Evolutionary conservation across 2,113 vertebrate species (phyloP), one percentile per base, ranked within the genome.

Genomic region (Pedetes capensis): DNA sequence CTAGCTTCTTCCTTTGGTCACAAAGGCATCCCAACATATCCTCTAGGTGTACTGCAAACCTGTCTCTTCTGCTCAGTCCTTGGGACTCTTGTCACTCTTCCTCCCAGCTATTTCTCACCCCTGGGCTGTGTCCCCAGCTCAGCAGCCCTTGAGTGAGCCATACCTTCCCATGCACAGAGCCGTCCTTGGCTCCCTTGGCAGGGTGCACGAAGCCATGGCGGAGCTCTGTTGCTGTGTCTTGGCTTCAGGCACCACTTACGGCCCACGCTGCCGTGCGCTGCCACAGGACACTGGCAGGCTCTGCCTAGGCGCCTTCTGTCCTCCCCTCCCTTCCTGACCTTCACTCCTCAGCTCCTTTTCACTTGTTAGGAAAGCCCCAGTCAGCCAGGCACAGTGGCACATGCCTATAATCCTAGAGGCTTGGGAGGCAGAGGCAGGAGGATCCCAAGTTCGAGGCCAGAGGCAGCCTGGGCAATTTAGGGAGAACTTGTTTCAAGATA

Each of bases 221-320:
- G 32, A 42, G 13, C 13, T 49, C n/a, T 51, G 32, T 13, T 63
- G 42, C 34, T 34, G 11, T 14, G 25, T 42, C 14, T n/a, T 20
- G 2, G 6, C 55, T 8, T 18, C 11, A 18, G 6, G 3, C 16
- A 6, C 23, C 55, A 18, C 17, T 12, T 4, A 2, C 5, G 29
- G 11, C 25, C 8, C 18, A 8, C 0, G 16, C 17, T 17, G n/a
- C 69, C 22, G 23, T 7, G 22, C 4, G 16, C 16, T 25, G 0
- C 0, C 3, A 2, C 12, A 34, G 37, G 55, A 18, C 14, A 12
- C 23, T 27, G 57, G 63, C 27, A n/a, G 16, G 12, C 13, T 6
- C 83, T 14, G 5, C 11, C 8, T 7, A 0, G 5, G 12, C n/a
- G n/a, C n/a, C n/a, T n/a, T n/a, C n/a, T n/a, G 5, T 17, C 18